Evolutionary conservation across 2,797 vertebrate genomes (phyloP), one percentile per base, ranked within the genome.

Genomic region (Phrynocephalus guinanensis): DNA sequence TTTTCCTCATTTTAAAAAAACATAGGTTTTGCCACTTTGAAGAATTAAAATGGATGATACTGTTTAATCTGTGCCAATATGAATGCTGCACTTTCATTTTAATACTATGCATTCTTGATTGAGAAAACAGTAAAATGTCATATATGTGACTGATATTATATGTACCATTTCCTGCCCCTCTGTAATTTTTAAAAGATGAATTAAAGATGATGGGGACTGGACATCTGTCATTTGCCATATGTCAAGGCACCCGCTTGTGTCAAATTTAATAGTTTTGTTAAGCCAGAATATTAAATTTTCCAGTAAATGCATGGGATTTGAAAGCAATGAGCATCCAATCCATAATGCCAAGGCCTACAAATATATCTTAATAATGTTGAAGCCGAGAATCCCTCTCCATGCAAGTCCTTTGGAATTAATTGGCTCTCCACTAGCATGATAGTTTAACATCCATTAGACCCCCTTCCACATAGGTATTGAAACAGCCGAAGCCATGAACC

Each of bases 191-290:
- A 78, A 79, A 78, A 71, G 8, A 6, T 77, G 48, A 44, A 87
- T 63, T 26, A 38, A 38, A 86, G 15, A 63, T 10, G 4, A 84
- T 85, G 67, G 56, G 52, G 38, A 30, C n/a, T 87, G 6, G 66
- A 71, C 78, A 15, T 22, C 73, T 63, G 4, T 60, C 38, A 26
- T 15, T 86, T 2, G 76, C 28, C 28, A 13, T 81, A 75, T 76
- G 56, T 87, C 81, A 86, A n/a, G 30, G 9, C 77, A 83, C 1
- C 0, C 44, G 86, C 66, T 1, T 66, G 24, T 84, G 48, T 71
- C 48, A 83, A 88, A 15, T 84, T 84, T 33, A 91, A 67, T 28
- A 86, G 8, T 30, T 88, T 13, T 30, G 83, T 68, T 76, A 68
- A 78, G 10, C 26, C 18, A 33, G n/a, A 3, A 70, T 38, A 73